Evolutionary conservation across 2,113 vertebrate species (phyloP).

Genomic region (Sinocyclocheilus anophthalmus): DNA sequence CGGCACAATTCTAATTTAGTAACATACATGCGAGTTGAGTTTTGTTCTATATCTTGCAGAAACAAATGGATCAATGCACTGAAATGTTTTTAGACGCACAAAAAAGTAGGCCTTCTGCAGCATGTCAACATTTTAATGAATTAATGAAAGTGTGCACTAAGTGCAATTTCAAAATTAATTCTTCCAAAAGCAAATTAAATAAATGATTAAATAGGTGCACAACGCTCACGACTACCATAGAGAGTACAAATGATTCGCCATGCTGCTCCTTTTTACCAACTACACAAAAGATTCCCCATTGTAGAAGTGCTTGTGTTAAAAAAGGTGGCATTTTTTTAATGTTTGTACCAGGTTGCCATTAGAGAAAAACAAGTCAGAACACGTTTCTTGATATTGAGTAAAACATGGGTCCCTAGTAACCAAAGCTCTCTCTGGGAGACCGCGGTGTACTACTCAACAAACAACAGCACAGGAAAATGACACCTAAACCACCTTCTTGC

Average conservation of each 20-base stretch:
- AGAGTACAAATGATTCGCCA: neutral
- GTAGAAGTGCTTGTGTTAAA: neutral
- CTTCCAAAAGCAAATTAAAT: neutral
- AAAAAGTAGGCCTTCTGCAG: too few relatives aligned
- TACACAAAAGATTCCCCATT: neutral
- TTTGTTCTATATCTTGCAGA: neutral
- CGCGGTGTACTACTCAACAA: neutral
- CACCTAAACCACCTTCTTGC: too few relatives aligned
- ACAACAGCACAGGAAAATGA: neutral
- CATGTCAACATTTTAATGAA: neutral
- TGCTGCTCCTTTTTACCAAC: neutral
- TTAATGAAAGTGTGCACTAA: too few relatives aligned
- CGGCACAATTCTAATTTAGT: too few relatives aligned
- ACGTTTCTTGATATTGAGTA: neutral
- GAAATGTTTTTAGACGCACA: neutral
- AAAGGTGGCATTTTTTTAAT: neutral
- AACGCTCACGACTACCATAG: neutral
- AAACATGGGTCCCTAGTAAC: constrained; percentile 28
- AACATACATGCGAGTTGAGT: too few relatives aligned
- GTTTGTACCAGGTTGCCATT: constrained; percentile 6
- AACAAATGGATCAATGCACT: neutral
- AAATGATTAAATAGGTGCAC: neutral
- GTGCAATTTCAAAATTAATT: too few relatives aligned
- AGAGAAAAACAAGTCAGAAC: constrained; percentile 29
- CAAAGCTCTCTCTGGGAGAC: constrained; percentile 2